phyloP scores from a whole-genome alignment of 2,888 invertebrate genomes.

The Epistrophella euchroma region DNA sequence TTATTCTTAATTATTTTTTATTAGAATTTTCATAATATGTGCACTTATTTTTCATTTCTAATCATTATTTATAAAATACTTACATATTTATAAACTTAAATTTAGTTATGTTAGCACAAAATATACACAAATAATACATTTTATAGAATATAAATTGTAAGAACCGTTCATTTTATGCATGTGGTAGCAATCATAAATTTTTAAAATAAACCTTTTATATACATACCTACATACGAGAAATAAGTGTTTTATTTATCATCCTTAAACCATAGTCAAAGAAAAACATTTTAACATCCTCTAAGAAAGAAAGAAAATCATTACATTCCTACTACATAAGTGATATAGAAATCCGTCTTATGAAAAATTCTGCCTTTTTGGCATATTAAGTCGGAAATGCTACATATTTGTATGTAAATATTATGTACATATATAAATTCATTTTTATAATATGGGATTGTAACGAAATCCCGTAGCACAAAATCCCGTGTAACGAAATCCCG shows the following conservation, averaged over 20 bases:
- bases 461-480: too few relatives aligned
- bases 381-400: too few relatives aligned
- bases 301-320: too few relatives aligned
- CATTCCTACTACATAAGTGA: too few relatives aligned
- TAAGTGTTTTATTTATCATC: neutral
- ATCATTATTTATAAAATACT: neutral
- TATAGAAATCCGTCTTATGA: too few relatives aligned
- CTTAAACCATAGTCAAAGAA: neutral
- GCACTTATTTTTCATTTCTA: neutral
- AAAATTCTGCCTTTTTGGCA: too few relatives aligned
- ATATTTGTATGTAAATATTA: too few relatives aligned
- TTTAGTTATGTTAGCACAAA: neutral
- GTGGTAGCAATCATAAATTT: slow-evolving; percentile 2
- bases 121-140: neutral
- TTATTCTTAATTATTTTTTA: neutral
- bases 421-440: too few relatives aligned
- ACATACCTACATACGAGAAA: slow-evolving; percentile 22
- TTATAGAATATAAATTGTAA: neutral
- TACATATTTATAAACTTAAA: neutral
- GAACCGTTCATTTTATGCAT: neutral
- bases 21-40: neutral
- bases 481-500: too few relatives aligned
- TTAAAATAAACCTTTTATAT: slow-evolving; percentile 68
- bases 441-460: too few relatives aligned
- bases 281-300: too few relatives aligned